phyloP scores from a whole-genome alignment of 2,113 vertebrate species.

The Nestor notabilis region DNA sequence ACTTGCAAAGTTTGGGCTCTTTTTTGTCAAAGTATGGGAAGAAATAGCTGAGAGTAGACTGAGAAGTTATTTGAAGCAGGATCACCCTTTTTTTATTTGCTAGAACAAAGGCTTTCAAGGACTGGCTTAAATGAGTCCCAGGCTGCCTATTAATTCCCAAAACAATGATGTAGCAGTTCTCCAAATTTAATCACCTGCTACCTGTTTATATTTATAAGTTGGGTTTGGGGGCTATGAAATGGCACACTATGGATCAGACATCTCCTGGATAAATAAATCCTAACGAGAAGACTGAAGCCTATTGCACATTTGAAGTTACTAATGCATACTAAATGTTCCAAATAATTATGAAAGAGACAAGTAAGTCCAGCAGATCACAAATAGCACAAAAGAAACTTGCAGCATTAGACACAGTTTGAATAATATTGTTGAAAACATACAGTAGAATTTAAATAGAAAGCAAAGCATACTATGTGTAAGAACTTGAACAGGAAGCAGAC shows the following conservation, averaged over 20 bases:
- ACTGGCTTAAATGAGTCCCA: neutral
- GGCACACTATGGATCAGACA: neutral
- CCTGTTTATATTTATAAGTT: neutral
- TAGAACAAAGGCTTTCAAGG: neutral
- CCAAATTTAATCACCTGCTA: neutral
- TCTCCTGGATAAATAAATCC: neutral
- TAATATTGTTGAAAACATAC: neutral
- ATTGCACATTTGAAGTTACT: neutral
- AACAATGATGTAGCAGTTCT: neutral
- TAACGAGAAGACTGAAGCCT: neutral
- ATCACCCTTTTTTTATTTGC: neutral
- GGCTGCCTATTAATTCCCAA: neutral
- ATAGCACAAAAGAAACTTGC: neutral
- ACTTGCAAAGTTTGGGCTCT: neutral
- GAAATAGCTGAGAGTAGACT: neutral
- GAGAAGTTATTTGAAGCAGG: neutral
- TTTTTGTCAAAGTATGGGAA: neutral
- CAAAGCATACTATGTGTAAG: neutral
- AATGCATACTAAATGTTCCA: neutral
- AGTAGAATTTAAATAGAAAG: constrained; percentile 10
- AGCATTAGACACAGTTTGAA: neutral
- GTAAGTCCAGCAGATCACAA: constrained; percentile 1
- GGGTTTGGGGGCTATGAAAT: neutral
- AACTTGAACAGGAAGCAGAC: constrained; percentile 13
- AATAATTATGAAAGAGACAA: neutral